phyloP scores from a whole-genome alignment of 2,797 vertebrate genomes.

The Dallia pectoralis region DNA sequence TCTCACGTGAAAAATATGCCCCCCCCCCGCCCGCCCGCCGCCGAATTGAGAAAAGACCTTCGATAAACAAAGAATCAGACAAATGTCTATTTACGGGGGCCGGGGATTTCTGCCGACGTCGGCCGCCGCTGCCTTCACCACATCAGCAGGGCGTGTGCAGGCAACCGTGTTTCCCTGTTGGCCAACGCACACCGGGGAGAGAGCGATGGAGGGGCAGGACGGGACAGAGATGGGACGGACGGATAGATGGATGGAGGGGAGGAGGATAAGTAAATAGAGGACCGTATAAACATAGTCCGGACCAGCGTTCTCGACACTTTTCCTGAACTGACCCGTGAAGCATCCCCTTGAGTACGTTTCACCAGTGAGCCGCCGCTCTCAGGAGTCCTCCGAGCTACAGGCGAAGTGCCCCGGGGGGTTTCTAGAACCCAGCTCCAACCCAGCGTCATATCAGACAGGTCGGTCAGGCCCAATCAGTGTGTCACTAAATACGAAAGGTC shows the following conservation, averaged over 20 bases:
- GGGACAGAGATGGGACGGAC: neutral
- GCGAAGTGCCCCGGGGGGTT: too few species aligned
- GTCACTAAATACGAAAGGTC: conserved; percentile 30
- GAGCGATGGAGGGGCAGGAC: neutral
- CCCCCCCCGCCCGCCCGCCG: conserved; percentile 50
- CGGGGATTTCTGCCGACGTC: conserved; percentile 63
- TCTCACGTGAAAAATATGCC: conserved; percentile 71
- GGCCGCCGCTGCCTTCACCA: conserved; percentile 50
- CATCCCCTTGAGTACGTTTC: too few species aligned
- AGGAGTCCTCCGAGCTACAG: too few species aligned
- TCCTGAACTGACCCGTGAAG: too few species aligned
- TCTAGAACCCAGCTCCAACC: too few species aligned
- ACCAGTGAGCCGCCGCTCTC: too few species aligned
- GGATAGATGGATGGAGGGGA: neutral
- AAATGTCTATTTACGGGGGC: conserved; percentile 70
- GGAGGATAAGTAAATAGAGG: conserved; percentile 7
- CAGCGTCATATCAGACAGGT: conserved; percentile 1
- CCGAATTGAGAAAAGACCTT: conserved; percentile 56
- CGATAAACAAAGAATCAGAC: conserved; percentile 62
- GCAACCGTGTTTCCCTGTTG: conserved; percentile 44
- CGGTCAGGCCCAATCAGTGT: conserved; percentile 24
- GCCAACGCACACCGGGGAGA: conserved; percentile 24
- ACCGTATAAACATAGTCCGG: neutral
- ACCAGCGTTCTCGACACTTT: too few species aligned
- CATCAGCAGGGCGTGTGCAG: conserved; percentile 68